Conservation (phyloP, 1,140 invertebrate species). For the Lepidotrigona ventralis region DNA sequence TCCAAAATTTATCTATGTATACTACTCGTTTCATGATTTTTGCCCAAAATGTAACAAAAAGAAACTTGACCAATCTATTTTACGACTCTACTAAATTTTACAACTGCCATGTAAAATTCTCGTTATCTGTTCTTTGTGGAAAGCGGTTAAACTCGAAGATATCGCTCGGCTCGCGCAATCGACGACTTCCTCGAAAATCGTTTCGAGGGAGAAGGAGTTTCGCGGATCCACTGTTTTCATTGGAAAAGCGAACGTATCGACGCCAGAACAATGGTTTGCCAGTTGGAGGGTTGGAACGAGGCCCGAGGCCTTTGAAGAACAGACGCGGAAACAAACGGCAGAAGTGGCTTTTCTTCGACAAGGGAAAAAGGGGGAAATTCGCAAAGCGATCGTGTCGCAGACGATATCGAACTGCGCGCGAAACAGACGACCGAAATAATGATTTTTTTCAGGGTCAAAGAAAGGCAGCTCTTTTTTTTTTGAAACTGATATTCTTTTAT, state of each 20-base stretch:
- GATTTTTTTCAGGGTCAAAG: background rate
- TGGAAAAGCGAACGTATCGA: conserved; percentile 23
- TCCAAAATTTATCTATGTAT: too few species aligned
- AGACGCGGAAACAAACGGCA: conserved; percentile 36
- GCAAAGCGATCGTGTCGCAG: background rate
- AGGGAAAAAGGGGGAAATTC: background rate
- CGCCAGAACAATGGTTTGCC: conserved; percentile 32
- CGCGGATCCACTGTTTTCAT: background rate
- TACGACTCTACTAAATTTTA: too few species aligned
- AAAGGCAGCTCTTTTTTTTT: background rate
- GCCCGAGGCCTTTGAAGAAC: conserved; percentile 24
- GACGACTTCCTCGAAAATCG: background rate
- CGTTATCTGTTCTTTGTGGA: background rate
- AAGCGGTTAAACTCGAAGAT: background rate
- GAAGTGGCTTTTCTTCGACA: conserved; percentile 24
- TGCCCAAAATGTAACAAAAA: too few species aligned
- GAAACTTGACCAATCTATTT: too few species aligned
- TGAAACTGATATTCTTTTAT: too few species aligned
- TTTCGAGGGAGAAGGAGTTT: background rate
- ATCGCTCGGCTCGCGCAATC: too few species aligned
- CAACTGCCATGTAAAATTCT: background rate
- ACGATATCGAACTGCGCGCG: conserved; percentile 22
- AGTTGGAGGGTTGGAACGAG: conserved; percentile 12
- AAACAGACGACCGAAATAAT: conserved; percentile 13
- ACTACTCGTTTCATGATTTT: too few species aligned